These are phyloP conservation scores for Diaperis boleti DNA, from an alignment of 2,888 invertebrate genomes.

Conservation along the genomic window DNA sequence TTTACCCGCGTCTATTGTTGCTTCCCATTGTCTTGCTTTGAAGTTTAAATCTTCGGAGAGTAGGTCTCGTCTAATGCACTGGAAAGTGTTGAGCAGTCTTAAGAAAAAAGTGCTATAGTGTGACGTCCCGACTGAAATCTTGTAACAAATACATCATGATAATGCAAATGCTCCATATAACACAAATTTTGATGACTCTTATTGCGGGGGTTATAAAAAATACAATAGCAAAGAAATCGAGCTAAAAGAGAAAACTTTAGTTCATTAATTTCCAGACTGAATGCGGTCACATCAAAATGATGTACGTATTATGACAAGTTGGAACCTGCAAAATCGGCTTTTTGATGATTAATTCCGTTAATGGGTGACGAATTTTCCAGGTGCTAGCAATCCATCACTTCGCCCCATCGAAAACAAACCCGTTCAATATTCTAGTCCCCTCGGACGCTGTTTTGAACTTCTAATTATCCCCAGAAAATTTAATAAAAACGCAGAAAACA, in stretches of 20 bases:
- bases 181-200: background rate
- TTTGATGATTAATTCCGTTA: conserved; percentile 16
- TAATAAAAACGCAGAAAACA: background rate
- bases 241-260: background rate
- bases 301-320: background rate
- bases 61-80: too few species aligned
- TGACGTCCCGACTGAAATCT: background rate
- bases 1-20: background rate
- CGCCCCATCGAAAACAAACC: too few species aligned
- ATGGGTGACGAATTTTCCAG: background rate
- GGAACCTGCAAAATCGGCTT: background rate
- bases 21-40: background rate
- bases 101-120: background rate
- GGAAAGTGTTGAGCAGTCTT: background rate
- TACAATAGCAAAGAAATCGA: conserved; percentile 4
- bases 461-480: background rate
- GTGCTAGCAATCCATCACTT: background rate
- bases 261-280: conserved; percentile 6
- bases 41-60: background rate
- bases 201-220: background rate
- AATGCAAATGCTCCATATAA: conserved; percentile 2
- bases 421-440: too few species aligned
- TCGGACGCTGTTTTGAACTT: too few species aligned
- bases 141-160: conserved; percentile 20
- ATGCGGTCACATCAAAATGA: background rate